Percentiles rank a stretch among this genome's conserved stretches.
Evolutionary conservation across 2,888 invertebrate genomes (phyloP).

Genomic region (Junonia oenone): DNA sequence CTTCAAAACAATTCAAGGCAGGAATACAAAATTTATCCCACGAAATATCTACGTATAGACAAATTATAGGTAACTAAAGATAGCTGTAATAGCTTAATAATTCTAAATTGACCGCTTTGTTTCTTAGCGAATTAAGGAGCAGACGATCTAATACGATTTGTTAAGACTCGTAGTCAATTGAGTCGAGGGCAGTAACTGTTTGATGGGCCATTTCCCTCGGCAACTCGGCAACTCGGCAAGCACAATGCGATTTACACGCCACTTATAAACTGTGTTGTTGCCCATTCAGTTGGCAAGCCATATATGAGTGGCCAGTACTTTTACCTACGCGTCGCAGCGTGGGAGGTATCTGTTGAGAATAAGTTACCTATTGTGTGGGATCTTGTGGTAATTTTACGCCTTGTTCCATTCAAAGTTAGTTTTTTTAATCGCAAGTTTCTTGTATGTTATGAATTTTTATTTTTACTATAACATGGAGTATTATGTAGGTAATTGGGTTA

Average conservation of each 20-base stretch:
- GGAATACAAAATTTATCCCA: no score
- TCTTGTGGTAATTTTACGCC: not conserved
- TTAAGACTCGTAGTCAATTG: slow-evolving; percentile 12
- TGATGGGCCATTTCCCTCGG: slow-evolving; percentile 36
- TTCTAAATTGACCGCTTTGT: slow-evolving; percentile 7
- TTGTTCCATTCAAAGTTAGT: not conserved
- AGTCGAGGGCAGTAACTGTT: slow-evolving; percentile 27
- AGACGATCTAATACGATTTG: slow-evolving; percentile 1
- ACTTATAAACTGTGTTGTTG: not conserved
- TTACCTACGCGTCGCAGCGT: not conserved
- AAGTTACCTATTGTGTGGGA: not conserved
- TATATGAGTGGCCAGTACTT: not conserved
- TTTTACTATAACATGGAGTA: not conserved
- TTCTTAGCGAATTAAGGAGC: slow-evolving; percentile 3
- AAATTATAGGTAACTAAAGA: not conserved
- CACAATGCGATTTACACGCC: not conserved
- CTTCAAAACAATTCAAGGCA: no score
- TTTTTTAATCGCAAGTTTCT: no score
- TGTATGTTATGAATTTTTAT: not conserved
- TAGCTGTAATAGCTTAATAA: not conserved
- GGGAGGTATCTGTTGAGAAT: not conserved
- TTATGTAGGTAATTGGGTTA: not conserved
- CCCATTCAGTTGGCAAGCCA: not conserved
- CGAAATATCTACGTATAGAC: no score
- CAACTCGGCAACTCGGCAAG: no score